A percentile compares a stretch with the other conserved stretches of the same genome.
Conservation (phyloP, 2,797 vertebrate species). For the Haliaeetus albicilla region DNA sequence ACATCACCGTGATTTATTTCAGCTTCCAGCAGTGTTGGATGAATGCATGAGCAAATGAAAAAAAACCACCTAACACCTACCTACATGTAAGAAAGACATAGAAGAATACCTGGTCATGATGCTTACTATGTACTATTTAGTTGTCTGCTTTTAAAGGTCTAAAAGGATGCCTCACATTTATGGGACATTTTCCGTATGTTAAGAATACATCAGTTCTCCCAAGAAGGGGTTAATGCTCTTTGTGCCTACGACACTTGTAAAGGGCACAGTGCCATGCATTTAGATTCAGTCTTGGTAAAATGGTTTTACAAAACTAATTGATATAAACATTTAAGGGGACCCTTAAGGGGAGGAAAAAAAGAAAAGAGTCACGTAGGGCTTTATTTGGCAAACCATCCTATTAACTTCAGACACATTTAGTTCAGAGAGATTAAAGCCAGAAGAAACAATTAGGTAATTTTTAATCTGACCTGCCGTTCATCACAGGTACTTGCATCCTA, state of each 20-base stretch:
- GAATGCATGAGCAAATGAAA: not conserved
- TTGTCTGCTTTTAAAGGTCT: not conserved
- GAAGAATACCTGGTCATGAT: not conserved
- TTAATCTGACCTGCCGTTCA: conserved; percentile 19
- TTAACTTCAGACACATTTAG: conserved; percentile 1
- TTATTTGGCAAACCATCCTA: conserved; percentile 33
- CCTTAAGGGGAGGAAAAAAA: not conserved
- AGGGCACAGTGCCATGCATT: not conserved
- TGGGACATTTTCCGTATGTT: not conserved
- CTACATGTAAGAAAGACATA: not conserved
- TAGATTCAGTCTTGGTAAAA: not conserved
- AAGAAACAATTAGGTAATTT: conserved; percentile 17
- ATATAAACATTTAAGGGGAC: not conserved
- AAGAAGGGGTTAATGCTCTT: not conserved
- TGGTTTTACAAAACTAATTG: not conserved
- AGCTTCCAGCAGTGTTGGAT: not conserved
- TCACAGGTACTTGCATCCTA: not conserved
- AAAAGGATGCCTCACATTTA: not conserved
- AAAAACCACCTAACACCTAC: not conserved
- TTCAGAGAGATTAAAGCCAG: conserved; percentile 5
- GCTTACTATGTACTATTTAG: not conserved
- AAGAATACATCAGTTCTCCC: not conserved
- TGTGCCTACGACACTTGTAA: not conserved
- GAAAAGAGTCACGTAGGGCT: not conserved
- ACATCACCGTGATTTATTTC: not conserved